phyloP scores from a whole-genome alignment of 2,113 vertebrate genomes.

The Forbesichthys papilliferus region DNA sequence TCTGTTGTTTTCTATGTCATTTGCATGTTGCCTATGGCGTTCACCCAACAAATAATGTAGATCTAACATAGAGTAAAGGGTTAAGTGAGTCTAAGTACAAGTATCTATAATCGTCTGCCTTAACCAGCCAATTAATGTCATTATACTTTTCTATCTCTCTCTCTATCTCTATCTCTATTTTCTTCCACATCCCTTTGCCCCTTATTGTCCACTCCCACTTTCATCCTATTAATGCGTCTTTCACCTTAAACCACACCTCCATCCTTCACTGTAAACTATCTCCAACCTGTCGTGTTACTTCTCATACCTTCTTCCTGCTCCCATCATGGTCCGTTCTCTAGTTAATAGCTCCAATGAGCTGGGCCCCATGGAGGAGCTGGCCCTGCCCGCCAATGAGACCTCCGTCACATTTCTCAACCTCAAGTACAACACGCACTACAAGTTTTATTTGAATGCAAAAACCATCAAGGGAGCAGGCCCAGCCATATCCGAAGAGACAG shows the following conservation, averaged over 20 bases:
- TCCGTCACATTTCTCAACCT: conserved; percentile 87
- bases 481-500: conserved; percentile 85
- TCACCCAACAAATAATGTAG: conserved; percentile 26
- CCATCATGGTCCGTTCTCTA: conserved; percentile 54
- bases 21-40: conserved; percentile 29
- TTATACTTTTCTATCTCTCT: conserved; percentile 11
- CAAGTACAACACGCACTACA: conserved; percentile 95
- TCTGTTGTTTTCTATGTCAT: conserved; percentile 42
- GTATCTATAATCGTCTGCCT: conserved; percentile 41
- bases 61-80: not conserved
- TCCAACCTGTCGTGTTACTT: conserved; percentile 36
- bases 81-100: conserved; percentile 23
- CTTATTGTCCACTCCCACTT: conserved; percentile 39
- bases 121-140: conserved; percentile 67
- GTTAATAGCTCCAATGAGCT: conserved; percentile 94
- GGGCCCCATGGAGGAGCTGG: conserved; percentile 85
- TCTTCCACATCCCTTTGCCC: conserved; percentile 37
- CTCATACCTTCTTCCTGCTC: conserved; percentile 10
- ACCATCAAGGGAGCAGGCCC: conserved; percentile 85
- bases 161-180: conserved; percentile 40
- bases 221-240: conserved; percentile 12
- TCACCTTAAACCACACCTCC: conserved; percentile 14
- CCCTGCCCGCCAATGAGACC: conserved; percentile 90
- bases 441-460: conserved; percentile 92
- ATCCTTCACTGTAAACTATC: conserved; percentile 11